Evolutionary conservation across 1,140 invertebrate species (phyloP).

Genomic region (Diorhabda carinulata): DNA sequence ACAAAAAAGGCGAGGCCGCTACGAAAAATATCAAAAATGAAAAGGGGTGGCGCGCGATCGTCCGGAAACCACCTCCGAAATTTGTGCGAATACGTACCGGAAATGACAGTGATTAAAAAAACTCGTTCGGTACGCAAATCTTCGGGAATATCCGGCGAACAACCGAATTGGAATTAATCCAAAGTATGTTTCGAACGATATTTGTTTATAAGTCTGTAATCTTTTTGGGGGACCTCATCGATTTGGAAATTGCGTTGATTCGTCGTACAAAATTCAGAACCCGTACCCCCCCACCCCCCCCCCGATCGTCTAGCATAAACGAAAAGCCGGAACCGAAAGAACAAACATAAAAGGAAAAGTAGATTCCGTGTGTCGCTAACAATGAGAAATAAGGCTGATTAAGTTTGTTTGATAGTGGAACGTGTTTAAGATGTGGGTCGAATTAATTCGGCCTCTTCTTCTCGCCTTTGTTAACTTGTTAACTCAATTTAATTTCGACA

Average conservation of each 20-base stretch:
- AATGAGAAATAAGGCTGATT: slow-evolving; percentile 33
- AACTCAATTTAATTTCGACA: slow-evolving; percentile 29
- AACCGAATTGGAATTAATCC: too few species aligned
- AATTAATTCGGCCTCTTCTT: slow-evolving; percentile 9
- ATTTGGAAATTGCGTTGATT: too few species aligned
- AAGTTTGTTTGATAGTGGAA: slow-evolving; percentile 29
- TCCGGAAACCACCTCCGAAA: slow-evolving; percentile 21
- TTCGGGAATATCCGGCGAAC: slow-evolving; percentile 22
- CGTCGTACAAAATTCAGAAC: too few species aligned
- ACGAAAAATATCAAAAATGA: slow-evolving; percentile 4
- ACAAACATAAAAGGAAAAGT: slow-evolving; percentile 22
- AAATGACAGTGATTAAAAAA: slow-evolving; percentile 28
- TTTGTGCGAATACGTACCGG: slow-evolving; percentile 21
- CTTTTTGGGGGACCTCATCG: too few species aligned
- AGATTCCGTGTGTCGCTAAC: slow-evolving; percentile 28
- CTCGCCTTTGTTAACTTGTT: slow-evolving; percentile 28
- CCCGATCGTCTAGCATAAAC: background rate
- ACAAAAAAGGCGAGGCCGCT: background rate
- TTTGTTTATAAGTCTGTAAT: too few species aligned
- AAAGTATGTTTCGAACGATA: too few species aligned
- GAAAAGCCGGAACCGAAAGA: slow-evolving; percentile 2
- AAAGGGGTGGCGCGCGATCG: slow-evolving; percentile 5
- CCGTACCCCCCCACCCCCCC: too few species aligned
- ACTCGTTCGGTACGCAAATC: slow-evolving; percentile 26
- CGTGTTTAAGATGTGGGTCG: slow-evolving; percentile 31